Conservation (phyloP, 2,113 vertebrate species). For the Mormoops blainvillei region DNA sequence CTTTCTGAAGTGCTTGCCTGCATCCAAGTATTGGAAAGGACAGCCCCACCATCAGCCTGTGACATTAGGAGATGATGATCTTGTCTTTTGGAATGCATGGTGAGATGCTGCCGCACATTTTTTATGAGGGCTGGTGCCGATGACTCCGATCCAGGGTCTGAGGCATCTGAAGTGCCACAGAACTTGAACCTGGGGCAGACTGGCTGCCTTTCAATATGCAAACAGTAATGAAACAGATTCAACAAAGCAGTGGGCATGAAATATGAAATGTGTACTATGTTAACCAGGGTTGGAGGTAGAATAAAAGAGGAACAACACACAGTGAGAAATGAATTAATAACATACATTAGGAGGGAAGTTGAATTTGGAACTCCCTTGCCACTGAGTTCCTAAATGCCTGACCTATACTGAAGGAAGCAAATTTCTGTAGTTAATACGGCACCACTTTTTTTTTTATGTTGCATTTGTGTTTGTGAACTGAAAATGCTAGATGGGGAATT, state of each 20-base stretch:
- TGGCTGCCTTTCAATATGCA: not conserved
- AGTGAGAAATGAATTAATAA: not conserved
- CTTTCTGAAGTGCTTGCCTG: not conserved
- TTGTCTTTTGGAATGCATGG: not conserved
- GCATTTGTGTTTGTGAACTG: not conserved
- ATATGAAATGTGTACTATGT: not conserved
- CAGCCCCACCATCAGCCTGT: not conserved
- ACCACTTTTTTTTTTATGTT: not conserved
- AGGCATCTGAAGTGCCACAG: not conserved
- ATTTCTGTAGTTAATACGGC: constrained; percentile 1
- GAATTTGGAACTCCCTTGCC: not conserved
- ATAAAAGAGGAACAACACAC: not conserved
- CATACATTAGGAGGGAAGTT: not conserved
- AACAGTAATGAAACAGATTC: not conserved
- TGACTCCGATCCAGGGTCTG: not conserved
- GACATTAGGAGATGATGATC: not conserved
- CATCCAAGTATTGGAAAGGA: not conserved
- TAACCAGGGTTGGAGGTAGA: not conserved
- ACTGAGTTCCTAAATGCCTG: not conserved
- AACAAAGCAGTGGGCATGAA: not conserved
- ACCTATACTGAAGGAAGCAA: not conserved
- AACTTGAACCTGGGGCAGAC: not conserved
- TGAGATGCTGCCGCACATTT: not conserved
- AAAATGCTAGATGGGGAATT: constrained; percentile 31
- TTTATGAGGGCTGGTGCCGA: not conserved